These are phyloP conservation scores for Gila robusta DNA, from an alignment of 2,797 vertebrate species.

Conservation along the genomic window DNA sequence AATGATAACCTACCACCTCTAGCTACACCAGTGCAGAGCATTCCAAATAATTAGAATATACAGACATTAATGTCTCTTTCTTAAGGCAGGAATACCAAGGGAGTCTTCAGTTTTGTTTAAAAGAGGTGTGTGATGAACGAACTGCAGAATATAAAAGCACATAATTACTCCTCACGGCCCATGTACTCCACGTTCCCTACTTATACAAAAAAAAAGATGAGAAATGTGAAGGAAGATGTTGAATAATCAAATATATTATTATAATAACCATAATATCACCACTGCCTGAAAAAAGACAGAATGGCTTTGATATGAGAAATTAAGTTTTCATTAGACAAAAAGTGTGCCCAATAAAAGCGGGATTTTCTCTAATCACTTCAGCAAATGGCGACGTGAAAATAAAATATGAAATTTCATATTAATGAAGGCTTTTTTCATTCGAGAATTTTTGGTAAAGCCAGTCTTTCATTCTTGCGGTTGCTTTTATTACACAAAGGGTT, in stretches of 20 bases:
- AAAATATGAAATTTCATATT: background rate
- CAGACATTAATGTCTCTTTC: slow-evolving; percentile 22
- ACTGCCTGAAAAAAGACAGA: slow-evolving; percentile 13
- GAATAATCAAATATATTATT: background rate
- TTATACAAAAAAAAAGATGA: background rate
- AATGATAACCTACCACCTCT: slow-evolving; percentile 38
- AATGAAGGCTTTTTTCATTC: background rate
- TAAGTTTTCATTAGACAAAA: background rate
- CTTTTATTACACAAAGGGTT: background rate
- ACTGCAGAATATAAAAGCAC: background rate
- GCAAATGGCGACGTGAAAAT: background rate
- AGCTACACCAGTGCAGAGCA: slow-evolving; percentile 2
- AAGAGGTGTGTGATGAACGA: background rate
- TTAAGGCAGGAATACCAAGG: background rate
- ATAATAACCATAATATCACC: background rate
- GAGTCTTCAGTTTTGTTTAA: background rate
- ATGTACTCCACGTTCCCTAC: background rate
- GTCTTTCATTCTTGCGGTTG: background rate
- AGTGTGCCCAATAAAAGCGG: background rate
- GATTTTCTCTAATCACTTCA: background rate
- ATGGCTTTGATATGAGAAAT: background rate
- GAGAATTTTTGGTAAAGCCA: no score
- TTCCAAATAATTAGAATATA: slow-evolving; percentile 48
- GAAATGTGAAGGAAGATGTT: background rate
- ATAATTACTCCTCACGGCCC: background rate